Evolutionary conservation across 2,113 vertebrate species (phyloP), one percentile per base, ranked within the genome.

Genomic region (Xyliphius kryptos): DNA sequence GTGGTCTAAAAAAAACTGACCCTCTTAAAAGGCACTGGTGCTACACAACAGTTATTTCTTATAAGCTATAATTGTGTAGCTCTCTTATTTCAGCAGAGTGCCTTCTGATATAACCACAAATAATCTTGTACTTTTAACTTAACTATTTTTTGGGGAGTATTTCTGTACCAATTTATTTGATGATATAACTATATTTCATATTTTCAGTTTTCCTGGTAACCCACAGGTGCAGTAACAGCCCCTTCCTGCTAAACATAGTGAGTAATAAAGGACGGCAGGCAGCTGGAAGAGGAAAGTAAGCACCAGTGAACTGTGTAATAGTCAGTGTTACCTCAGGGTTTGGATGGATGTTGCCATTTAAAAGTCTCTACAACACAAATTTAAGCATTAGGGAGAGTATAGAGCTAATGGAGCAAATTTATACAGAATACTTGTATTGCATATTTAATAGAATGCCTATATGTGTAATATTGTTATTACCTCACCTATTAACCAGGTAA

Each of bases 211-310:
- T 38, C 41, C 40, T 14, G 5, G 43, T 43, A 61, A 54, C 40
- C 51, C 66, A 61, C 58, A 68, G 55, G 48, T 64, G 55, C 40
- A 59, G 17, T 44, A 62, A 56, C 38, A 19, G 53, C 48, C 50
- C 51, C 50, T 69, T 63, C 57, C 57, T 69, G 53, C 43, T 36
- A 44, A 57, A 46, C 17, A 56, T 16, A 10, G 17, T 52, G 40
- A 32, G 65, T 38, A 52, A 67, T 63, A 49, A 51, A 67, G 26
- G 16, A 53, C 26, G 38, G 61, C 16, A 56, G 38, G 49, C 67
- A 38, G 61, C 15, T 38, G 20, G 54, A 13, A 40, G 60, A 37
- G 26, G 50, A 9, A 41, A 52, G 9, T 26, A 67, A 66, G 55
- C 37, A 46, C 32, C 36, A 55, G 54, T 53, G 51, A 69, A 41